phyloP scores from a whole-genome alignment of 2,113 vertebrate genomes.

The Nibea coibor region DNA sequence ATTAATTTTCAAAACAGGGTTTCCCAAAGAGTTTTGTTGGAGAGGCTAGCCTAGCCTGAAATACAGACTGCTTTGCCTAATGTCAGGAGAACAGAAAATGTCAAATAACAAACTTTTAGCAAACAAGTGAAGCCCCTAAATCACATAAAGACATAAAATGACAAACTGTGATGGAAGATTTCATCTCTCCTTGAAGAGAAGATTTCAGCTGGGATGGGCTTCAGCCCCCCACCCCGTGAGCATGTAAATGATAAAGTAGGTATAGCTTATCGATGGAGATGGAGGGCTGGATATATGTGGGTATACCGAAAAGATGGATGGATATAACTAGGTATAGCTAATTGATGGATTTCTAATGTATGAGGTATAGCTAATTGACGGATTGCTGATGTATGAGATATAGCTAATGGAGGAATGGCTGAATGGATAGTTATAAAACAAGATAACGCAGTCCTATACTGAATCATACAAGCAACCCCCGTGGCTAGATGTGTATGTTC shows the following conservation, averaged over 20 bases:
- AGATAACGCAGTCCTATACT: neutral
- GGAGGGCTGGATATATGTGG: too few species aligned
- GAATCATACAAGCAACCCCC: neutral
- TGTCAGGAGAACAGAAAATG: neutral
- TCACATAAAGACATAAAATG: neutral
- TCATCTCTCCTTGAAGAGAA: neutral
- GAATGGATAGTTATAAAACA: neutral
- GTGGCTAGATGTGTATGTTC: constrained; percentile 9
- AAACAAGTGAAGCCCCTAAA: constrained; percentile 1
- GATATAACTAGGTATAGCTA: too few species aligned
- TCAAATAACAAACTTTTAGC: neutral
- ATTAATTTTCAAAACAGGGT: too few species aligned
- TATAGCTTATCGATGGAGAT: too few species aligned
- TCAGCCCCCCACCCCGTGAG: neutral
- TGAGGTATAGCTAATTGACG: too few species aligned
- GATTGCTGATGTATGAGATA: neutral
- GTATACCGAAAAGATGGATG: too few species aligned
- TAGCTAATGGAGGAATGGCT: neutral
- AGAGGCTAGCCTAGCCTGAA: neutral
- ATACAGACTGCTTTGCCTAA: neutral
- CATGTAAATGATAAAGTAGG: too few species aligned
- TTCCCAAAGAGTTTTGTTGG: neutral
- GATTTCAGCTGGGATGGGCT: neutral
- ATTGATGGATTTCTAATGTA: too few species aligned
- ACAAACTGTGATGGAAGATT: neutral